Evolutionary conservation across 2,113 vertebrate genomes (phyloP), one percentile per base, ranked within the genome.

Genomic region (Hymenochirus boettgeri): DNA sequence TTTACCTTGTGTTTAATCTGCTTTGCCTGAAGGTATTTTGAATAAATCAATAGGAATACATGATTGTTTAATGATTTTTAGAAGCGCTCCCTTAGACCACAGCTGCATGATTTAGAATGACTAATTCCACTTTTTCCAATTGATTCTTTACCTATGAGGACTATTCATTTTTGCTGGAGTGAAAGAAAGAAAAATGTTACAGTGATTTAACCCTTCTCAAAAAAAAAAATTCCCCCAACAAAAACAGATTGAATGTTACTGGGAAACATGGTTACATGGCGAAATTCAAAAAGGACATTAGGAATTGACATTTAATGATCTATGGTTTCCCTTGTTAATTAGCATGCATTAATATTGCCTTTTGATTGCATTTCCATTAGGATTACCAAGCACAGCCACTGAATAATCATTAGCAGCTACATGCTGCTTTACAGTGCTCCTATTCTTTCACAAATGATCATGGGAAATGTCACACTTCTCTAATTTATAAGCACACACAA

Each of bases 41-140:
- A 98, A 98, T 97, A 97, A 98, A 98, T 98, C 95, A 94, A 97
- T 98, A 90, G 83, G 90, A 93, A 97, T 96, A 98, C 95, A 97
- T 97, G 95, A 98, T 98, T 98, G 94, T 94, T 95, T 98, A 98
- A 97, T 96, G 95, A 98, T 98, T 98, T 97, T 90, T 88, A 89
- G 89, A 94, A 93, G 90, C 90, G 91, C 90, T 91, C 87, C 86
- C 87, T 93, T 96, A 87, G 91, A 95, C 91, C 92, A 92, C 83
- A 82, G 89, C 91, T 87, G 91, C 91, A 89, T 95, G 93, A 95
- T 94, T 96, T 93, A 93, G 91, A 95, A 97, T 94, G 90, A 96
- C 93, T 97, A 95, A 97, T 97, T 94, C 90, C 85, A 85, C 93
- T 94, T 95, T 94, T n/a, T 93, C 80, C 88, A 92, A 95, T 96